Conservation (phyloP, 2,797 vertebrate species). For the Crocidura indochinensis region DNA sequence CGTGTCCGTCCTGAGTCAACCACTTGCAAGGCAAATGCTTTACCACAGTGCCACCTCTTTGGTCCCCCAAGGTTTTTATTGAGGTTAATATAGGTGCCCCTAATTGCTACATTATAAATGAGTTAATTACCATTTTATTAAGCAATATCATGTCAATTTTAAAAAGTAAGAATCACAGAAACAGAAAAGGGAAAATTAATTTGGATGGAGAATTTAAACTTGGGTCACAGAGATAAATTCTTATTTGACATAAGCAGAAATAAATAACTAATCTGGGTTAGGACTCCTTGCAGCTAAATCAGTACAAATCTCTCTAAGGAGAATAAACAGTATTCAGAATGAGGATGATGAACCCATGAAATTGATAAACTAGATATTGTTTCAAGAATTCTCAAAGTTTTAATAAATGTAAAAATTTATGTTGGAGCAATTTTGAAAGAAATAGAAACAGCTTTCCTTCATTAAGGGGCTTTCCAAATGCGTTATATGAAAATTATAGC, state of each 20-base stretch:
- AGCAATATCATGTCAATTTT: no score
- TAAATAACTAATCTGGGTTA: neutral
- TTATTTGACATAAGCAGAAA: neutral
- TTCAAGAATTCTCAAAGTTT: neutral
- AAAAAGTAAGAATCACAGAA: no score
- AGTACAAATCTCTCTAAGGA: neutral
- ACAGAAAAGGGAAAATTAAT: no score
- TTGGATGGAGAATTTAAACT: neutral
- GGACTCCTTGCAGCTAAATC: neutral
- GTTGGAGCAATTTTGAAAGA: conserved; percentile 26
- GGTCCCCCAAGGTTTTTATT: no score
- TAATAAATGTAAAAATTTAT: no score
- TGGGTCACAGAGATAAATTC: neutral
- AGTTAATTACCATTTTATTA: no score
- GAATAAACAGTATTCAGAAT: neutral
- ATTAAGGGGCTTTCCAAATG: conserved; percentile 49
- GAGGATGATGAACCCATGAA: accelerated
- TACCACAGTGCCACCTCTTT: no score
- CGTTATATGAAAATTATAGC: conserved; percentile 35
- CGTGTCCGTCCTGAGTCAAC: no score
- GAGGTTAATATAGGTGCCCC: no score
- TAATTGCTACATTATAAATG: no score
- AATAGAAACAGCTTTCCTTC: conserved; percentile 6
- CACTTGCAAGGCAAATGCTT: no score
- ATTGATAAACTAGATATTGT: neutral